Evolutionary conservation across 2,888 invertebrate species (phyloP).

Genomic region (Drosophila pseudotakahashii): DNA sequence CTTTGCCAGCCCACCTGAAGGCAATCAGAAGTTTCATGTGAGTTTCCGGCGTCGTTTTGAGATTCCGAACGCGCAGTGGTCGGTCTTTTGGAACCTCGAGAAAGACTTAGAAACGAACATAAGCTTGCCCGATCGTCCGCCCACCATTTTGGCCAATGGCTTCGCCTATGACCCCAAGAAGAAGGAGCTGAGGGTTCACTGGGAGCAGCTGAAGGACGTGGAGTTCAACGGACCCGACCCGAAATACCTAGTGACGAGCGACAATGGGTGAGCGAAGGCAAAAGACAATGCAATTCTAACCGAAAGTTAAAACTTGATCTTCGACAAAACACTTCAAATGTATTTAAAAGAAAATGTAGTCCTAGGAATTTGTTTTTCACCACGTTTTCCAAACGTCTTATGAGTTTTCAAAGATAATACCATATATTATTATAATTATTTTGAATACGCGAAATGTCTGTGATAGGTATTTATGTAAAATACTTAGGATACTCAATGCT

Average conservation of each 20-base stretch:
- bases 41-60: not conserved
- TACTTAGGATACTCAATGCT: no score
- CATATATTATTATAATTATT: no score
- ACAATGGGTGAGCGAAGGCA: not conserved
- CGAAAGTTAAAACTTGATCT: no score
- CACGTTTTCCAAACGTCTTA: no score
- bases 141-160: slow-evolving; percentile 89
- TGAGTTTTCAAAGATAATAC: no score
- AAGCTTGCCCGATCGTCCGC: slow-evolving; percentile 88
- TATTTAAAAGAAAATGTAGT: not conserved
- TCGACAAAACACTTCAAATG: not conserved
- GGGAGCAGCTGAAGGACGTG: slow-evolving; percentile 89
- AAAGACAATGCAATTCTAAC: no score
- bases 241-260: slow-evolving; percentile 86
- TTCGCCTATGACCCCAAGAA: slow-evolving; percentile 86
- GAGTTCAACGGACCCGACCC: slow-evolving; percentile 91
- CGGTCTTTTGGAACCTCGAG: not conserved
- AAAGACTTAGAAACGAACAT: slow-evolving; percentile 87
- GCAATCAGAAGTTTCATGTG: slow-evolving; percentile 9
- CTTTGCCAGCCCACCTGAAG: slow-evolving; percentile 7
- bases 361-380: no score
- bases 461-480: no score
- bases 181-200: slow-evolving; percentile 89
- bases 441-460: no score
- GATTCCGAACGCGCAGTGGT: not conserved